phyloP scores from a whole-genome alignment of 2,113 vertebrate genomes.

The Coracopsis vasa region DNA sequence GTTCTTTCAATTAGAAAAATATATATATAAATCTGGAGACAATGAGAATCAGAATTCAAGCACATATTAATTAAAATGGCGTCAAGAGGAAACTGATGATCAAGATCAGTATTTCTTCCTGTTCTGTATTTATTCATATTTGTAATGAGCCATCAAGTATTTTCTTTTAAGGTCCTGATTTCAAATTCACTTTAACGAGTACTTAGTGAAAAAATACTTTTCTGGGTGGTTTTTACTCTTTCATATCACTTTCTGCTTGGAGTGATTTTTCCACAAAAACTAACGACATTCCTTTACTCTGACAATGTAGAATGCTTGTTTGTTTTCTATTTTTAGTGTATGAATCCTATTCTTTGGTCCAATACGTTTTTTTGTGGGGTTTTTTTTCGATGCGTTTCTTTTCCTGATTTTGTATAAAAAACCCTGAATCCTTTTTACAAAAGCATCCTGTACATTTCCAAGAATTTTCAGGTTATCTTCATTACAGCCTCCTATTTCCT shows the following conservation, averaged over 20 bases:
- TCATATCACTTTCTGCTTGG: background rate
- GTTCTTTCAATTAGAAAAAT: background rate
- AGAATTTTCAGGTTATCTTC: background rate
- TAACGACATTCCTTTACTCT: background rate
- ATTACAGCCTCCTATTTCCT: accelerated
- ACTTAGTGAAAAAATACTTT: background rate
- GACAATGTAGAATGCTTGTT: background rate
- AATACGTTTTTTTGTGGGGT: background rate
- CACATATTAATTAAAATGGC: background rate
- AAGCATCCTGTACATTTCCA: accelerated
- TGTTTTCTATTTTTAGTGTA: background rate
- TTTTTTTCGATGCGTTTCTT: background rate
- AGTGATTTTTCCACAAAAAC: background rate
- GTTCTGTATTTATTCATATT: background rate
- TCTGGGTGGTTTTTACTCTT: background rate
- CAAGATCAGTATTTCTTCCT: background rate
- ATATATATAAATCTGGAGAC: background rate
- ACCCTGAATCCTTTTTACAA: background rate
- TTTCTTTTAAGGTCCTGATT: background rate
- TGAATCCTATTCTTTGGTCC: background rate
- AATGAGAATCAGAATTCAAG: background rate
- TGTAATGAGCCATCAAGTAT: background rate
- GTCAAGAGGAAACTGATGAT: background rate
- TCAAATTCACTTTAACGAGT: background rate
- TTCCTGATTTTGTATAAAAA: background rate